Base-by-base conservation (phyloP, 2,888 invertebrate genomes). In the Thymelicus acteon region DNA sequence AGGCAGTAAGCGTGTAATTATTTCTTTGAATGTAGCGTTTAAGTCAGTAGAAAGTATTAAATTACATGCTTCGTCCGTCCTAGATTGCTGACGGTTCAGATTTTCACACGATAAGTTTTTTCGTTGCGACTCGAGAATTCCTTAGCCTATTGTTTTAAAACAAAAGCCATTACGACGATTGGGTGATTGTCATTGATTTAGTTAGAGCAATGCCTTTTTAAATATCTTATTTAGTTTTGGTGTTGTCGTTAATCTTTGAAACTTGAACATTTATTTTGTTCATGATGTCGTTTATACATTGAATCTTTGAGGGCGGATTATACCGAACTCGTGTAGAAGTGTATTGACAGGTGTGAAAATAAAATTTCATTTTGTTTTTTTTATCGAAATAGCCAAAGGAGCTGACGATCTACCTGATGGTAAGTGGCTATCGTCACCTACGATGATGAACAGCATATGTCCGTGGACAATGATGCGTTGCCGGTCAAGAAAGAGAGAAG, bases 31-130 rank as follows among this genome's bases (percentile, higher is more conserved):
- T 84, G 84, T 80, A 82, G 80, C 82, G 81, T 83, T 88, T 85
- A 76, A 82, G 80, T 83, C 79, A 78, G 82, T 87, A 85, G 89
- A 91, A 90, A 91, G 90, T 86, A 88, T 87, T 83, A 90, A 90
- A 91, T 91, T 90, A 90, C 83, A 89, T 83, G 84, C 78, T 80
- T 80, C 79, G 75, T 77, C 77, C 81, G 83, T 76, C 83, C 81
- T 79, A 85, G 82, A 84, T 84, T 80, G 76, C 73, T 81, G 82
- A 78, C 80, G 80, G 69, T 80, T 80, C 80, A 75, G 73, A 76
- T 73, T 85, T 88, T 91, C 90, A 88, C 91, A 90, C 89, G 91
- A 91, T 90, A 89, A 84, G 65, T 77, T 77, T 77, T 78, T 78
- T 83, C 84, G 84, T 80, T 80, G 80, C 76, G 81, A 84, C 85